Evolutionary conservation across 2,888 invertebrate species (phyloP), one percentile per base, ranked within the genome.

Genomic region (Nymphalis polychloros): DNA sequence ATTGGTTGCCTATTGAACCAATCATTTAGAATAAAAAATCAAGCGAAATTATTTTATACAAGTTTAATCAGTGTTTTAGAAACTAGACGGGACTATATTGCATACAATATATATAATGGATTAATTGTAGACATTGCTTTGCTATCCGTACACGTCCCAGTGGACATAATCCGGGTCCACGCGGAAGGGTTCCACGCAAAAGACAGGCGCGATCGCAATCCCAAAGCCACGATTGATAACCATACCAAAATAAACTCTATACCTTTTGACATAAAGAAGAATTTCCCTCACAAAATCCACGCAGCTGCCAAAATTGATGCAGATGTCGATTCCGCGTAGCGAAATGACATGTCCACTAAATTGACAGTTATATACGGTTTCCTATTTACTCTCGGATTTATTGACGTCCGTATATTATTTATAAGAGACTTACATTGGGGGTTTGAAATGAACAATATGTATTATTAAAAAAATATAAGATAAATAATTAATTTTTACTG

Each of bases 161-260:
- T 76, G 80, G 82, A 81, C 77, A 73, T 84, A 86, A 85, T 83
- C 82, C 79, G 69, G 78, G 82, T 83, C 82, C 79, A 87, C 83
- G 85, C 89, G 89, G 89, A 89, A 89, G 88, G 89, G 88, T 86
- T 87, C 76, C 70, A 72, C 76, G 78, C 81, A 84, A 87, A 87
- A 84, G 85, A 84, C 86, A 84, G 89, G 87, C 88, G 87, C 84
- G 86, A 81, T 75, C 74, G 68, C 74, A 70, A 79, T 78, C 77
- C 77, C 75, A 72, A 67, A 69, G 75, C 76, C 76, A 78, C 78
- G 72, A 69, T 73, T 71, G 64, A 70, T 31, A 47, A 31, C 23
- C 66, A 62, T n/a, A 47, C 41, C 2, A 69, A 63, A 49, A 59
- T 68, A 35, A 1, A n/a, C 67, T 31, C 35, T 70, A 72, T 55